Conservation (phyloP, 2,797 vertebrate species). For the Notoglanidium macrostoma region DNA sequence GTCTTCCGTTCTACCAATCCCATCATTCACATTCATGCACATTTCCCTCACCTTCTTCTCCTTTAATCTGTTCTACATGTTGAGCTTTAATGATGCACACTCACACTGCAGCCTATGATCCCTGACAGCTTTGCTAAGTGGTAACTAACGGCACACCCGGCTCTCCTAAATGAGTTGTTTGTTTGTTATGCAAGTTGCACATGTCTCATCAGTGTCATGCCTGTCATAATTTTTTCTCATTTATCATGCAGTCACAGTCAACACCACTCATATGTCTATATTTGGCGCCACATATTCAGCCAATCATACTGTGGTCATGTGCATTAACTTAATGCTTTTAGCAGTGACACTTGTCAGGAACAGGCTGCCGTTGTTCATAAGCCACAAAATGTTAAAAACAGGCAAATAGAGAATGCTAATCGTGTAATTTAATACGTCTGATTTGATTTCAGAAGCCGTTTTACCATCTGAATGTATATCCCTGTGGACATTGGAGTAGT, state of each 20-base stretch:
- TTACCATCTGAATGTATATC: conserved; percentile 64
- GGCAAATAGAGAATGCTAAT: conserved; percentile 56
- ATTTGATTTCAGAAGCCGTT: conserved; percentile 67
- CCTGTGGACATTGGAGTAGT: conserved; percentile 62
- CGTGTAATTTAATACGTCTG: conserved; percentile 68
- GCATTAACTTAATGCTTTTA: conserved; percentile 66
- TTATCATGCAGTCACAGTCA: not conserved
- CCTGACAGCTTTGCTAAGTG: conserved; percentile 38
- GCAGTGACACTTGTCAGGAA: conserved; percentile 57
- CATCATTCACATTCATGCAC: conserved; percentile 19
- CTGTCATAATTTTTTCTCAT: not conserved
- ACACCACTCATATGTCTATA: conserved; percentile 15
- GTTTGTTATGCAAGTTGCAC: conserved; percentile 25
- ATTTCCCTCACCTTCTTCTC: conserved; percentile 27
- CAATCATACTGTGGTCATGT: conserved; percentile 58
- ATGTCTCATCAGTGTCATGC: not conserved
- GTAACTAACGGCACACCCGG: not conserved
- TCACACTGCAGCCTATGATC: conserved; percentile 19
- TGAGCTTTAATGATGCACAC: conserved; percentile 45
- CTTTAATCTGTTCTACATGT: conserved; percentile 41
- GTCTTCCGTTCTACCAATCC: conserved; percentile 3
- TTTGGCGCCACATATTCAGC: conserved; percentile 48
- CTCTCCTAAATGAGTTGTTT: conserved; percentile 15
- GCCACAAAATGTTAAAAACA: conserved; percentile 65
- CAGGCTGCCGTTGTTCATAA: conserved; percentile 63